Evolutionary conservation across 2,797 vertebrate species (phyloP).

Genomic region (Heterohyrax brucei): DNA sequence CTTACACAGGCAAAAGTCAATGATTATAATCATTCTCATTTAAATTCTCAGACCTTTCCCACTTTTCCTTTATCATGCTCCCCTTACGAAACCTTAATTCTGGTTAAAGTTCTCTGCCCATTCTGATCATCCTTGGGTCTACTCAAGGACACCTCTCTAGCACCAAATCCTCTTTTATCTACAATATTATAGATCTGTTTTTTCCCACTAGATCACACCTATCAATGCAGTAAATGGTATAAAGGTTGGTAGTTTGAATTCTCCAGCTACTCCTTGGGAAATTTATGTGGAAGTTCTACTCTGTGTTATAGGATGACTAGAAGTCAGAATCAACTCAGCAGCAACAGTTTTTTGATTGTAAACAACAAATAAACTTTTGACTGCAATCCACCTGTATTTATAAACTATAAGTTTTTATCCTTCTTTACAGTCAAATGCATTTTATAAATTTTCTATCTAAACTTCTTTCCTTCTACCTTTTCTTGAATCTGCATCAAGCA

Average conservation of each 20-base stretch:
- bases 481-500: constrained; percentile 7
- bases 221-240: neutral
- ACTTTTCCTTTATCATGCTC: neutral
- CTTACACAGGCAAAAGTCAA: neutral
- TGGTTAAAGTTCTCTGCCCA: neutral
- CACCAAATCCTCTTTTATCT: neutral
- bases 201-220: neutral
- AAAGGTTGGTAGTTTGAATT: neutral
- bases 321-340: too few relatives aligned
- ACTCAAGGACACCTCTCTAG: neutral
- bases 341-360: too few relatives aligned
- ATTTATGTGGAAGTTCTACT: too few relatives aligned
- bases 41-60: neutral
- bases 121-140: neutral
- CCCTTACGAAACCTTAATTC: neutral
- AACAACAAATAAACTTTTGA: neutral
- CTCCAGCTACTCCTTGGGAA: too few relatives aligned
- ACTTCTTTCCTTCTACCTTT: constrained; percentile 1
- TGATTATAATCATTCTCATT: neutral
- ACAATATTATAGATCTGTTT: neutral
- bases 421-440: neutral
- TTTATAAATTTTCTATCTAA: neutral
- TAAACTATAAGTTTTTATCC: neutral
- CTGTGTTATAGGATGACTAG: too few relatives aligned
- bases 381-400: neutral